phyloP scores from a whole-genome alignment of 1,140 invertebrate genomes.

The Coptotermes formosanus region DNA sequence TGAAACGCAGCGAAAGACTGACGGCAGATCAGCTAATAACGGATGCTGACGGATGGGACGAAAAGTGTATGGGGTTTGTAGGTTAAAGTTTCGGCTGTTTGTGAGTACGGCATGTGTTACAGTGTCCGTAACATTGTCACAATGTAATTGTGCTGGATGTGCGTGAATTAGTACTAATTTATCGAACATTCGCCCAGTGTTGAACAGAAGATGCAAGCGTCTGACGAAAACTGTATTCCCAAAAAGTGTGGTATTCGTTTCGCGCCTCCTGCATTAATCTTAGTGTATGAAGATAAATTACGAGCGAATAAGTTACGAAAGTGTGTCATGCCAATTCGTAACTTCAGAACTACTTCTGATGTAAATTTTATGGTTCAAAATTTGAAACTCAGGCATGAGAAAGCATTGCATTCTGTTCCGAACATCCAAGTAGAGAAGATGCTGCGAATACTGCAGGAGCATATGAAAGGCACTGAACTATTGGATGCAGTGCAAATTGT shows the following conservation, averaged over 20 bases:
- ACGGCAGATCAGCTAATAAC: too few species aligned
- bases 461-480: constrained; percentile 43
- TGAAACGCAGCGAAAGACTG: too few species aligned
- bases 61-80: too few species aligned
- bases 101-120: too few species aligned
- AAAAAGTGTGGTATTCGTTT: constrained; percentile 45
- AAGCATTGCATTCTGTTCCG: constrained; percentile 42
- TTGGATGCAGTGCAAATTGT: constrained; percentile 39
- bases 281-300: constrained; percentile 43
- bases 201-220: too few species aligned
- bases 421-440: constrained; percentile 39
- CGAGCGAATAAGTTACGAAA: constrained; percentile 41
- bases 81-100: too few species aligned
- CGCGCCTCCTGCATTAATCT: constrained; percentile 45
- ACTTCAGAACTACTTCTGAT: constrained; percentile 43
- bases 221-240: not conserved
- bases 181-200: too few species aligned
- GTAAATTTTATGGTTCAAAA: constrained; percentile 41
- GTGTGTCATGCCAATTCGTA: constrained; percentile 47
- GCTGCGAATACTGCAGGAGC: constrained; percentile 44
- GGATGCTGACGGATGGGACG: too few species aligned
- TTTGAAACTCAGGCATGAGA: constrained; percentile 41
- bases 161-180: too few species aligned
- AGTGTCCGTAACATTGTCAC: too few species aligned
- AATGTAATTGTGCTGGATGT: too few species aligned